These are phyloP conservation scores for Morphnarchus princeps DNA, from an alignment of 2,113 vertebrate genomes.

Conservation along the genomic window DNA sequence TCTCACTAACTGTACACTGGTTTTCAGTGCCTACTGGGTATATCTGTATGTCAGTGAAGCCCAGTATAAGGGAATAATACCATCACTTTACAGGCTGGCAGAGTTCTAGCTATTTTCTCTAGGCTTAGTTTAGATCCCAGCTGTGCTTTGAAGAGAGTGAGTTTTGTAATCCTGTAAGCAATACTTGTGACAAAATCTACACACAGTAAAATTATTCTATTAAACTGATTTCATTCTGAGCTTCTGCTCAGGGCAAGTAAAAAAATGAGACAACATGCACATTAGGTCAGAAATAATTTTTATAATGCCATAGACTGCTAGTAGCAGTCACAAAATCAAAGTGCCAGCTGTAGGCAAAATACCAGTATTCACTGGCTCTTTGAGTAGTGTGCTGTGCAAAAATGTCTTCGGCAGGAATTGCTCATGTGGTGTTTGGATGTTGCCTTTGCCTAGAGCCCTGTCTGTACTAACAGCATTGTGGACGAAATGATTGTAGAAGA, in stretches of 20 bases:
- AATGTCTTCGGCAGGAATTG: neutral
- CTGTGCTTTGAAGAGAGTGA: slow-evolving; percentile 24
- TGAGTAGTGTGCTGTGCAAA: neutral
- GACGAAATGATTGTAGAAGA: neutral
- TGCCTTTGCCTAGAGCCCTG: slow-evolving; percentile 5
- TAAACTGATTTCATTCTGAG: neutral
- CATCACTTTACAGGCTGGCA: slow-evolving; percentile 17
- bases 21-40: neutral
- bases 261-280: neutral
- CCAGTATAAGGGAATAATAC: neutral
- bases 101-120: slow-evolving; percentile 24
- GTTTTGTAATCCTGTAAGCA: slow-evolving; percentile 37
- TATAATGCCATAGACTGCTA: neutral
- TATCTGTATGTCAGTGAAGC: neutral
- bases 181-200: neutral
- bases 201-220: neutral
- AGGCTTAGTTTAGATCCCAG: slow-evolving; percentile 48
- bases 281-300: slow-evolving; percentile 26
- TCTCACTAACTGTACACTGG: neutral
- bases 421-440: neutral
- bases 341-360: slow-evolving; percentile 7
- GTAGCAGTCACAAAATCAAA: neutral
- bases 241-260: neutral
- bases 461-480: neutral
- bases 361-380: neutral